Conservation (phyloP, 2,797 vertebrate species). For the Cirrhinus mrigala region DNA sequence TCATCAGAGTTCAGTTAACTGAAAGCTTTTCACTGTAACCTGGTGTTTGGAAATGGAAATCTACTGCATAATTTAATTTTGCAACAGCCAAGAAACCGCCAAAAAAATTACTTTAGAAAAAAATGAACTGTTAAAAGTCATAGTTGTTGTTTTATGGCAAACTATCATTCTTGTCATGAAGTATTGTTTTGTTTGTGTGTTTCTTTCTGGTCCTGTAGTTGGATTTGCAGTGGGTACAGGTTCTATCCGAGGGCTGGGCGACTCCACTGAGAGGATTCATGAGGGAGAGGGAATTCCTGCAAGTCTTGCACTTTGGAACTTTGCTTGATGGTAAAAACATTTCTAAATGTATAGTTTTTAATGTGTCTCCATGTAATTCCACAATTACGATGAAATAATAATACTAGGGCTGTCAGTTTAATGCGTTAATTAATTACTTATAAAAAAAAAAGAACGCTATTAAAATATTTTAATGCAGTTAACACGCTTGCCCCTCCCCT, state of each 20-base stretch:
- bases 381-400: no score
- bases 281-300: slow-evolving; percentile 94
- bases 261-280: slow-evolving; percentile 96
- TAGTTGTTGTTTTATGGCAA: background rate
- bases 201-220: slow-evolving; percentile 78
- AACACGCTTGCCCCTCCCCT: no score
- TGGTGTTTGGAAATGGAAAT: background rate
- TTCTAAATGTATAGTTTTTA: background rate
- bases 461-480: no score
- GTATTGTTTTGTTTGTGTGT: background rate
- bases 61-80: background rate
- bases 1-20: slow-evolving; percentile 31
- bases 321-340: slow-evolving; percentile 87
- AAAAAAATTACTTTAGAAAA: background rate
- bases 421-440: no score
- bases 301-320: slow-evolving; percentile 91
- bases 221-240: slow-evolving; percentile 98
- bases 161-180: background rate
- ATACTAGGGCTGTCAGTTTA: no score
- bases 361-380: background rate
- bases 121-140: background rate
- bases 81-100: no score
- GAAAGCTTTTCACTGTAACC: slow-evolving; percentile 20
- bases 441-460: no score
- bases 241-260: slow-evolving; percentile 96